These are phyloP conservation scores for Gobio occitaniae DNA, from an alignment of 2,797 vertebrate species.

Conservation along the genomic window DNA sequence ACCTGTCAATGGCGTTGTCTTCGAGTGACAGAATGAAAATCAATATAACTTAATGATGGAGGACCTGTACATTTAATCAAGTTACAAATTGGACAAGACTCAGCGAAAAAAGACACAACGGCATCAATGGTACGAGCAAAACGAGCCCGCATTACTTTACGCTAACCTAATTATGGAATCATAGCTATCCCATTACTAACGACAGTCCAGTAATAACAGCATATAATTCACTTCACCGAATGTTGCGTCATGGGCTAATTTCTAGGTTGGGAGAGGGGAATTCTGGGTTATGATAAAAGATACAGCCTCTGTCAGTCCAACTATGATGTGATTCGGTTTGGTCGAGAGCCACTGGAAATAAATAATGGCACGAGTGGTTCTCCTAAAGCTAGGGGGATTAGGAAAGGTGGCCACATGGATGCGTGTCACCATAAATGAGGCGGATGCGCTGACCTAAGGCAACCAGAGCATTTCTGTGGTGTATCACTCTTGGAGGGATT, in stretches of 20 bases:
- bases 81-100: constrained; percentile 56
- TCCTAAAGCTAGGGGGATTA: not conserved
- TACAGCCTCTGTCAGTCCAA: constrained; percentile 36
- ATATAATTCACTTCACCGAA: constrained; percentile 42
- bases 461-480: constrained; percentile 61
- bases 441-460: constrained; percentile 40
- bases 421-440: constrained; percentile 53
- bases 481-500: constrained; percentile 53
- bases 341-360: constrained; percentile 22
- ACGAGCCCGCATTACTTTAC: constrained; percentile 40
- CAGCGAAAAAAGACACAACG: constrained; percentile 56
- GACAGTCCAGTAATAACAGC: constrained; percentile 52
- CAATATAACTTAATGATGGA: constrained; percentile 66
- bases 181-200: constrained; percentile 52
- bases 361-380: constrained; percentile 1
- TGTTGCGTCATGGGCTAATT: constrained; percentile 56
- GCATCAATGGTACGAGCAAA: constrained; percentile 40
- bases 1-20: constrained; percentile 38
- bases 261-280: constrained; percentile 35
- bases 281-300: constrained; percentile 38
- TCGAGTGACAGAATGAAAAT: constrained; percentile 68
- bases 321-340: constrained; percentile 44
- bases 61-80: constrained; percentile 69
- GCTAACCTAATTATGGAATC: constrained; percentile 54
- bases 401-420: constrained; percentile 6